Evolutionary conservation across 2,888 invertebrate genomes (phyloP), one percentile per base, ranked within the genome.

Genomic region (Agrypnus murinus): DNA sequence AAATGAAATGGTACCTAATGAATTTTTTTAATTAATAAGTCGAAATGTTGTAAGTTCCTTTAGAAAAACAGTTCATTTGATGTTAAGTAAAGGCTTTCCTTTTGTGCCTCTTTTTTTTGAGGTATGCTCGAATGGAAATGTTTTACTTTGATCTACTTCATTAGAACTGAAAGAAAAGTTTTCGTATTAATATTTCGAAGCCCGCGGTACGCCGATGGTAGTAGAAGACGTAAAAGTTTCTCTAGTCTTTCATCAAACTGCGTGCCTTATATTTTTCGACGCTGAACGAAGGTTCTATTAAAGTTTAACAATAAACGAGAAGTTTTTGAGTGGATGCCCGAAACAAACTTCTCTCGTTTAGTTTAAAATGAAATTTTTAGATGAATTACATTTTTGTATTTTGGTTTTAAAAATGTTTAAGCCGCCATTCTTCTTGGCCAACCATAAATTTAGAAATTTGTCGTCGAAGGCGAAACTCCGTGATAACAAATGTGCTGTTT

Each of bases 71-170:
- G 38, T 19, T 40, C 40, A 58, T 58, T 58, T 40, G 19, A 58
- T 38, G 34, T 40, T 38, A 38, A n/a, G 14, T 6, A 36, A 31
- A 36, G 62, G 5, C 15, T 60, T 60, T 32, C 32, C n/a, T 10
- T 34, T 14, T 48, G 62, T 3, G 9, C 32, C 45, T 32, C 32
- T 17, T 10, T 32, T 14, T 48, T 63, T 25, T 50, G 36, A 19
- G n/a, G 34, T 36, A 45, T 62, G 38, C 19, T 10, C 46, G 12
- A 32, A 55, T 46, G 14, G 55, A 45, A 34, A 40, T 15, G 9
- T 5, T 64, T 64, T 46, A 34, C 57, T 65, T 65, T 65, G 65
- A 65, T 65, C 65, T 57, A 58, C 65, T 65, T 65, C 65, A 65
- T 65, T 65, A 55, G 57, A 65, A 57, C 65, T 12, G 45, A 55